These are phyloP conservation scores for Bovichtus diacanthus DNA, from an alignment of 2,797 vertebrate species.

Conservation along the genomic window DNA sequence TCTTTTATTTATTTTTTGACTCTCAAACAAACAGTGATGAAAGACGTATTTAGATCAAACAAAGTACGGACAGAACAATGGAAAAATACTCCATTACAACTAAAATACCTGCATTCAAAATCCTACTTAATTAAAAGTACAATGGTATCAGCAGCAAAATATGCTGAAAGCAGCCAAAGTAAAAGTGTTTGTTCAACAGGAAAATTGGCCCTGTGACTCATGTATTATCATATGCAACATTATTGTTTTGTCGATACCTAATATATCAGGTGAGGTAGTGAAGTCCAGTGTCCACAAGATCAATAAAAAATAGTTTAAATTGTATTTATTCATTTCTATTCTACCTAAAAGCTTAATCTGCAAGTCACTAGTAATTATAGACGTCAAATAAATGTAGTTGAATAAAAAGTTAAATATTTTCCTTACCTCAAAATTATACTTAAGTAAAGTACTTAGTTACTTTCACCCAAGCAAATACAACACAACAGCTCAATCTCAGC, in stretches of 20 bases:
- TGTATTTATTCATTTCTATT: background rate
- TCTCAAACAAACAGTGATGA: background rate
- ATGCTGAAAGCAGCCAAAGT: background rate
- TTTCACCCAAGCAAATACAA: slow-evolving; percentile 11
- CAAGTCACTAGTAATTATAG: background rate
- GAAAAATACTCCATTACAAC: background rate
- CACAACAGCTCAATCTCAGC: slow-evolving; percentile 1
- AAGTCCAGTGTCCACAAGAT: background rate
- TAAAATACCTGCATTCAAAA: background rate
- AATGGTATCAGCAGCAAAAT: background rate
- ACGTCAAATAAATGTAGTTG: background rate
- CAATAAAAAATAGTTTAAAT: too few species aligned
- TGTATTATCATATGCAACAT: background rate
- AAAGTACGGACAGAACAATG: background rate
- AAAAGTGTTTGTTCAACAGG: background rate
- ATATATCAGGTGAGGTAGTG: background rate
- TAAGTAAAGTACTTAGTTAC: background rate
- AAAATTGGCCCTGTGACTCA: background rate
- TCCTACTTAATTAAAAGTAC: background rate
- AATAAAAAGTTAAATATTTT: background rate
- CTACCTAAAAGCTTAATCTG: background rate
- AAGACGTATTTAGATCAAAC: background rate
- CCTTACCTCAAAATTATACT: background rate
- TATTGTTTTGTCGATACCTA: background rate
- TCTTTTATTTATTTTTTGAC: background rate